Evolutionary conservation across 1,140 invertebrate genomes (phyloP), one percentile per base, ranked within the genome.

Genomic region (Drosophila pseudoobscura): DNA sequence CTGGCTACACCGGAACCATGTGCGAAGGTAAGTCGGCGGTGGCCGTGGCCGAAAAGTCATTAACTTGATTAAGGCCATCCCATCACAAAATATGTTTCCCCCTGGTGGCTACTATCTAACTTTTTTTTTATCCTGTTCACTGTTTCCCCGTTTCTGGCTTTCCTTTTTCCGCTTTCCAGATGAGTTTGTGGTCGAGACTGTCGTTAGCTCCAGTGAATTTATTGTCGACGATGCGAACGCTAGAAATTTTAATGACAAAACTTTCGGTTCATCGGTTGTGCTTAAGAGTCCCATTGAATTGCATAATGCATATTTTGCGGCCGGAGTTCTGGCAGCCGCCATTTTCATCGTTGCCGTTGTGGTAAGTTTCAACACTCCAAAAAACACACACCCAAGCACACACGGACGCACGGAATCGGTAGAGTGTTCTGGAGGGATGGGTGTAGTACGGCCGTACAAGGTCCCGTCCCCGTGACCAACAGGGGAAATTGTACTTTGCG

Each of bases 1-100:
- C 95, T 0, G 95, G 95, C 6, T 96, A 94, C 77, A 96, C 95
- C 8, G 96, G 96, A n/a, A 94, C 94, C 89, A 93, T 94, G 65
- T 97, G 96, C 88, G 95, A 96, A 94, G 94, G 94, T 94, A 90
- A 92, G 80, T 84, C 35, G 20, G 9, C 11, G 9, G 8, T 31
- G 11, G 20, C 45, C 8, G n/a, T 43, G 11, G 11, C 61, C 43
- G 24, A 43, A 60, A 78, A 73, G 50, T 57, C 73, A 76, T 76
- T 76, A 69, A 68, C 51, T 76, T 76, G 43, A 51, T 66, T 75
- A 72, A 62, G 61, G 17, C 39, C 49, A 75, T 51, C 41, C 39
- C 49, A 75, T 51, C 41, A 29, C 13, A 24, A 75, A 65, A 52
- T 57, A 52, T 56, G 26, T 61, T 63, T 60, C 39, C 53, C 9